Conservation (phyloP, 2,113 vertebrate species). For the Rynchops niger region DNA sequence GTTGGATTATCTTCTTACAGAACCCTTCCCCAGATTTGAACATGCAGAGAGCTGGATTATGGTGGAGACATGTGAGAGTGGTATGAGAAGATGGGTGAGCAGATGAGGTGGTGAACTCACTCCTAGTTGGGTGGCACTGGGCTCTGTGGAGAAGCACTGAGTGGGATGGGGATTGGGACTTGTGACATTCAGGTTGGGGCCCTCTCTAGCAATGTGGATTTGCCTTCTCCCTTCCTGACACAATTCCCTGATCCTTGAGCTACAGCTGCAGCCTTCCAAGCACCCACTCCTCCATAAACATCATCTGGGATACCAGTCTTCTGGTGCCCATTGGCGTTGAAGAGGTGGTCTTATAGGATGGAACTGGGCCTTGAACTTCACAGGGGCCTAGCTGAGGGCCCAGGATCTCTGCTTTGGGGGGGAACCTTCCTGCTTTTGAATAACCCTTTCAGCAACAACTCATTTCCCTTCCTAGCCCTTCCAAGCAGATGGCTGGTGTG, state of each 20-base stretch:
- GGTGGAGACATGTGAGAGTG: background rate
- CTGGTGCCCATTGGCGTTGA: background rate
- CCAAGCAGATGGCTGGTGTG: constrained; percentile 95
- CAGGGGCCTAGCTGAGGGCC: background rate
- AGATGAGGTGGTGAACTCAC: background rate
- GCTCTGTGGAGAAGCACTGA: background rate
- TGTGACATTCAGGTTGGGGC: background rate
- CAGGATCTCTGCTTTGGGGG: background rate
- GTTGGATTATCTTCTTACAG: background rate
- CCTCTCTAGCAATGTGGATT: background rate
- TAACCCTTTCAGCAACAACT: background rate
- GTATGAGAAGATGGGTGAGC: background rate
- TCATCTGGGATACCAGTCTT: background rate
- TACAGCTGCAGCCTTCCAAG: background rate
- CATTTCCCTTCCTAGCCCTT: constrained; percentile 81
- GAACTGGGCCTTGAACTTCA: background rate
- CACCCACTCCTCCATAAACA: background rate
- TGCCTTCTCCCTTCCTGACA: background rate
- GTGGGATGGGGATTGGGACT: background rate
- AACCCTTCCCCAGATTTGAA: background rate
- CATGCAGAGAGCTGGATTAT: background rate
- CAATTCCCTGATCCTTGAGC: background rate
- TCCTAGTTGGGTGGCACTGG: background rate
- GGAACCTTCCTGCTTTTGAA: background rate
- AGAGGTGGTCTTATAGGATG: background rate